Percentiles rank a stretch among this genome's conserved stretches.
phyloP scores from a whole-genome alignment of 1,140 invertebrate genomes.

The Ips typographus region DNA sequence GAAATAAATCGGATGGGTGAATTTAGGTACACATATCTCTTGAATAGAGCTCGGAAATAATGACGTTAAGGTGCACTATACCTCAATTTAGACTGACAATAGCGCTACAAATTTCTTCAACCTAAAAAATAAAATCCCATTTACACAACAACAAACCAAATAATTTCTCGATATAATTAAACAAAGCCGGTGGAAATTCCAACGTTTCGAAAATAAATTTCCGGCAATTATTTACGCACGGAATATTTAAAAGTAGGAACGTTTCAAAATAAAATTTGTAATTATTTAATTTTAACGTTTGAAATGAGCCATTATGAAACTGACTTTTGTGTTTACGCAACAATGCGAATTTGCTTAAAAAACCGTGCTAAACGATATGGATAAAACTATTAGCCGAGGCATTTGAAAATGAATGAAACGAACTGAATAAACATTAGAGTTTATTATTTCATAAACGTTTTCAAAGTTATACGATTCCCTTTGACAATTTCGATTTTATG shows the following conservation, averaged over 20 bases:
- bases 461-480: no score
- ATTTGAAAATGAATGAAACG: no score
- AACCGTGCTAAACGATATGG: no score
- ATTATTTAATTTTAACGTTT: constrained; percentile 6
- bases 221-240: neutral
- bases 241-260: constrained; percentile 1
- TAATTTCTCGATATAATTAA: constrained; percentile 3
- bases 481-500: no score
- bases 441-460: no score
- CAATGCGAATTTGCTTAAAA: no score
- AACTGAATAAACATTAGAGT: no score
- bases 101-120: no score
- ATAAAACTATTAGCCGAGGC: no score
- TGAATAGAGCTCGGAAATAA: neutral
- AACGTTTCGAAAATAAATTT: constrained; percentile 6
- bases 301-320: constrained; percentile 2
- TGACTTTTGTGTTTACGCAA: neutral
- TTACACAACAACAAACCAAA: neutral
- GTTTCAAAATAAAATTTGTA: constrained; percentile 4
- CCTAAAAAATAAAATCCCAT: neutral
- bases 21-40: neutral
- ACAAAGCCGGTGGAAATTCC: neutral
- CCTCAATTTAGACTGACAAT: no score
- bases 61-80: neutral
- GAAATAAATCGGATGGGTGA: constrained; percentile 8